Evolutionary conservation across 2,888 invertebrate species (phyloP), one percentile per base, ranked within the genome.

Genomic region (Sipha maydis): DNA sequence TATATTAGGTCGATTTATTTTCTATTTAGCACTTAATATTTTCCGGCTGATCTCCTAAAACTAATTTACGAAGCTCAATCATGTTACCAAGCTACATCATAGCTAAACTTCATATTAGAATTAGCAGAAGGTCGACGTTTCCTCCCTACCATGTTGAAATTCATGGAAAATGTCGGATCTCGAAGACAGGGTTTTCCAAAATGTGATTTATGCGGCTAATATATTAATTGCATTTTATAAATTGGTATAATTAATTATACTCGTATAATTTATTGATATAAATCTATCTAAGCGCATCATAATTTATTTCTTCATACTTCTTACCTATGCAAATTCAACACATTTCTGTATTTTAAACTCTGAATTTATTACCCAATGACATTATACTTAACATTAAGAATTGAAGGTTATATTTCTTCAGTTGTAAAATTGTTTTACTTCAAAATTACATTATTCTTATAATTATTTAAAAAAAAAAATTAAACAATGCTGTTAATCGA

Each of bases 181-280:
- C 54, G 8, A 3, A 48, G 48, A 77, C 78, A 85, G 78, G 31
- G 85, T 78, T 85, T 78, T 78, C 69, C 78, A 85, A 85, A 77
- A 25, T 78, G 56, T 61, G 8, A 1, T 41, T n/a, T 79, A 38
- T 25, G 14, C 25, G 41, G 28, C 61, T 25, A 61, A 61, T 61
- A 21, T 4, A 25, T 21, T 54, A 54, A 54, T 61, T 48, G 48
- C 48, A 48, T 25, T 21, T 25, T 61, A 25, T 25, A 61, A n/a
- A 61, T 7, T 61, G 61, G 3, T 61, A 61, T 61, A 61, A 61
- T 61, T 61, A 0, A 61, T 61, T 2, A 61, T 4, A 19, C 7
- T 61, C 21, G 61, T n/a, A n/a, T n/a, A n/a, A n/a, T n/a, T n/a
- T n/a, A n/a, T n/a, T n/a, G n/a, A n/a, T n/a, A 25, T 7, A 61